Evolutionary conservation across 1,140 invertebrate genomes (phyloP).

Genomic region (Calycopis cecrops): DNA sequence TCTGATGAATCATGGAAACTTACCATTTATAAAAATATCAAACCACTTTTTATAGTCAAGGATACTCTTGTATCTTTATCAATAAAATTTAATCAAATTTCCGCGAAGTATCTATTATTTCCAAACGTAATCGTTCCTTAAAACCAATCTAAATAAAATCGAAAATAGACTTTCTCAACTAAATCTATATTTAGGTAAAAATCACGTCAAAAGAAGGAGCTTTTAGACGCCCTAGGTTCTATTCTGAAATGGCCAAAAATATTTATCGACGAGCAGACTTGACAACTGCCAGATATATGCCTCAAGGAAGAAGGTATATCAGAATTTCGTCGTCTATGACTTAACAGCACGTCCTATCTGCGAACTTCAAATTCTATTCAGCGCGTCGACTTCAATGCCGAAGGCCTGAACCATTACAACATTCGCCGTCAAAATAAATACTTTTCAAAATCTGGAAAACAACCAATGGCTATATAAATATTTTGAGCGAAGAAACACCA

Average conservation of each 20-base stretch:
- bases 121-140: neutral
- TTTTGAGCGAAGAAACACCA: constrained; percentile 16
- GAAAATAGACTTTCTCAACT: neutral
- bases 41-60: too few species aligned
- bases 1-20: too few species aligned
- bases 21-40: neutral
- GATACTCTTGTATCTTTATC: too few species aligned
- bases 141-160: neutral
- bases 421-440: constrained; percentile 30
- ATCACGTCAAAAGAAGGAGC: constrained; percentile 10
- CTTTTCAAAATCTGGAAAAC: constrained; percentile 20
- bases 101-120: neutral
- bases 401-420: constrained; percentile 23
- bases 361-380: constrained; percentile 26
- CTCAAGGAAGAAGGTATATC: constrained; percentile 24
- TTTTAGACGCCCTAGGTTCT: constrained; percentile 4
- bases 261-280: constrained; percentile 27
- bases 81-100: neutral
- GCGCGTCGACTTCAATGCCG: constrained; percentile 17
- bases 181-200: constrained; percentile 1
- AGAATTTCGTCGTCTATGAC: constrained; percentile 25
- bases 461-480: constrained; percentile 37
- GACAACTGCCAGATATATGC: constrained; percentile 28
- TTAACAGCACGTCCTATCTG: constrained; percentile 25
- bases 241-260: constrained; percentile 20